Evolutionary conservation across 2,797 vertebrate species (phyloP).

Genomic region (Etheostoma nigrum): DNA sequence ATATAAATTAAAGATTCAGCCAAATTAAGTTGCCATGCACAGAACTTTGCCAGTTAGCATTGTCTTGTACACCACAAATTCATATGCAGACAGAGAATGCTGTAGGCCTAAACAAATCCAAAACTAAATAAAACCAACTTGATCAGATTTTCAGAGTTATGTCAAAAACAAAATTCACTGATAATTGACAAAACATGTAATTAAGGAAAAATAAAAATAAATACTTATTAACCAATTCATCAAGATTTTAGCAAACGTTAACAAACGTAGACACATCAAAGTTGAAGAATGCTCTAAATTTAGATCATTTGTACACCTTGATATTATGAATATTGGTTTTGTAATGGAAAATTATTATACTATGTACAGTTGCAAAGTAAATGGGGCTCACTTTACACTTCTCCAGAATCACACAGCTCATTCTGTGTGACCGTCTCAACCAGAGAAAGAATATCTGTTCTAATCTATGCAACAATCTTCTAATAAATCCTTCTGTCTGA

Average conservation of each 20-base stretch:
- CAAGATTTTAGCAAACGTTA: not conserved
- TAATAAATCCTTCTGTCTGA: not conserved
- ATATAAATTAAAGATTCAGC: not conserved
- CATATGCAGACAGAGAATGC: not conserved
- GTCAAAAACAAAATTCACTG: not conserved
- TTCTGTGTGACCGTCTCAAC: not conserved
- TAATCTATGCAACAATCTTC: not conserved
- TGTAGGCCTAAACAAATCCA: not conserved
- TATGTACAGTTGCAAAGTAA: not conserved
- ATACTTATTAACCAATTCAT: not conserved
- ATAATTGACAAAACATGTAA: not conserved
- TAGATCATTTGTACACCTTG: not conserved
- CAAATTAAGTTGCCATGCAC: not conserved
- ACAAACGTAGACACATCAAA: not conserved
- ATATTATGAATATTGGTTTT: not conserved
- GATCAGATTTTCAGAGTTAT: conserved; percentile 3
- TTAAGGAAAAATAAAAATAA: not conserved
- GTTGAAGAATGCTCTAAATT: not conserved
- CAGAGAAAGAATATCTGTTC: not conserved
- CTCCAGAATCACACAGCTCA: not conserved
- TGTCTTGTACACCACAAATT: not conserved
- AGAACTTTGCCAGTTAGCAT: not conserved
- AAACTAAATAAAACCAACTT: not conserved
- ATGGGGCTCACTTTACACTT: not conserved
- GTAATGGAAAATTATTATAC: not conserved